Base-by-base conservation (phyloP, 35 echinoderm and acorn worm genomes). In the Eucidaris tribuloides region DNA sequence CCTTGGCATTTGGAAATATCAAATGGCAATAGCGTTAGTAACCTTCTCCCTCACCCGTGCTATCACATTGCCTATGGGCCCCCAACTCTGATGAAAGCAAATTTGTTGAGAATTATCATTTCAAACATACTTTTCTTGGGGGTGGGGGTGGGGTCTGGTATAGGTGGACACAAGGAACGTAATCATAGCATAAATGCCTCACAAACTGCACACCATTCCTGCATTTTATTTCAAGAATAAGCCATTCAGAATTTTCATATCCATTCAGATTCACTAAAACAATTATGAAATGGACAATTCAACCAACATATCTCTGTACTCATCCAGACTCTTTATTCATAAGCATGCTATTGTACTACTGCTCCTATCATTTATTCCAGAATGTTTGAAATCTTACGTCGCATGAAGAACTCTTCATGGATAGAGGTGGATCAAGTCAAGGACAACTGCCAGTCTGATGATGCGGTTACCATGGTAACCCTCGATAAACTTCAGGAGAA, bases 371-470 rank as follows among this genome's bases (percentile, higher is more conserved):
- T 46, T 63, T 65, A 19, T 81, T 68, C 6, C 57, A 89, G 86
- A 65, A 65, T 89, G 54, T 33, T 81, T 46, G 65, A 89, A 58
- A 89, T 48, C 0, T 71, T 82, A 34, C 42, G 54, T 5, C 59
- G 86, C 2, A 89, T 89, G 86, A 89, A 74, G 61, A 72, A 19
- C 19, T 44, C 78, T 1, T 14, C 58, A 24, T 89, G 86, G 86
- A 89, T 89, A 29, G 86, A 89, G 55, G 79, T 84, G 24, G 55
- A 91, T 22, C 27, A 56, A 7, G 37, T 58, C 27, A 78, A 68
- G 37, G 71, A 90, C 25, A 19, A 41, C n/a, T 79, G 81, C 42
- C 44, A 55, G 25, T 79, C 81, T 19, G 36, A 56, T 79, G 82
- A 83, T 17, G 71, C 81, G 13, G 54, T 79, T 3, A 84, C 82